phyloP scores from a whole-genome alignment of 2,113 vertebrate species.

The Isurus oxyrinchus region DNA sequence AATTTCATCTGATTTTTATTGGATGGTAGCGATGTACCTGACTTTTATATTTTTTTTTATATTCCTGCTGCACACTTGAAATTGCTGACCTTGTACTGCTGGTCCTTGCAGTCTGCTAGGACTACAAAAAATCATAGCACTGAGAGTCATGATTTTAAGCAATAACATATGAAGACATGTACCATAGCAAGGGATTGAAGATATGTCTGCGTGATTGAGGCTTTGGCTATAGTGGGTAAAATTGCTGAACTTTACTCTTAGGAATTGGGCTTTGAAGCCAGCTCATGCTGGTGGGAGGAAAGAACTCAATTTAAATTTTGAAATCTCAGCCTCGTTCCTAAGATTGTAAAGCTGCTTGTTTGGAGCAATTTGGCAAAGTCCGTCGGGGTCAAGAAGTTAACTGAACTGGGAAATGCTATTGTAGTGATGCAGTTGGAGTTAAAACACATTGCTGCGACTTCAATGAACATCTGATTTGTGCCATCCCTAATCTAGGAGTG shows the following conservation, averaged over 20 bases:
- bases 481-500: background rate
- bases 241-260: background rate
- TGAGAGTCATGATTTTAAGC: conserved; percentile 26
- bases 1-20: background rate
- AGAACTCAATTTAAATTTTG: background rate
- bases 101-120: background rate
- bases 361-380: background rate
- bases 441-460: background rate
- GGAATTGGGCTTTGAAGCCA: background rate
- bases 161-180: conserved; percentile 5
- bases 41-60: background rate
- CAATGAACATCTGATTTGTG: background rate
- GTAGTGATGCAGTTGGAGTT: background rate
- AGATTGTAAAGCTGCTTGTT: background rate
- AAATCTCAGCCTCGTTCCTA: background rate
- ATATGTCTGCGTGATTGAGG: background rate
- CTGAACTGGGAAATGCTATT: background rate
- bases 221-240: background rate
- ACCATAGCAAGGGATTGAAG: background rate
- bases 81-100: background rate
- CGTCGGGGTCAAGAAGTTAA: too few species aligned
- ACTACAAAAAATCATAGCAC: conserved; percentile 25
- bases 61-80: conserved; percentile 10
- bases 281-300: background rate
- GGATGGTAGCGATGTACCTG: conserved; percentile 1